A percentile compares a stretch with the other conserved stretches of the same genome.
Conservation (phyloP, 1,140 invertebrate genomes). For the Neodiprion lecontei region DNA sequence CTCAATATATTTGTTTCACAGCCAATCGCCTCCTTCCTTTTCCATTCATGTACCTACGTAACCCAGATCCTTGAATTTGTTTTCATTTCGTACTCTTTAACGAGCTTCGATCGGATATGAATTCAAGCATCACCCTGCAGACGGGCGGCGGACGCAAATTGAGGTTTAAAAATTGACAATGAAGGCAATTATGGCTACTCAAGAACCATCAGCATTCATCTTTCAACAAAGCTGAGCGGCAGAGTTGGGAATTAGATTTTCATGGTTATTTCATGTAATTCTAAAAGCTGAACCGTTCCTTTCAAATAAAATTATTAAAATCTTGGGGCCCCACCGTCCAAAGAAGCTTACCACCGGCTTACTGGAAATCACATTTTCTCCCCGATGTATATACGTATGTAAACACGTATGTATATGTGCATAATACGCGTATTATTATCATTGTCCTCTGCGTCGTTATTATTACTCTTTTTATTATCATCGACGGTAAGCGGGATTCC, state of each 20-base stretch:
- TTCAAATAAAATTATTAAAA: conserved; percentile 6
- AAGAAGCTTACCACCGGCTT: neutral
- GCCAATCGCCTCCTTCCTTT: too few relatives aligned
- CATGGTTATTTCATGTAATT: neutral
- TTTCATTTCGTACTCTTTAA: too few relatives aligned
- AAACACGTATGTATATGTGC: neutral
- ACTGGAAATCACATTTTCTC: conserved; percentile 7
- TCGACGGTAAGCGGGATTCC: neutral
- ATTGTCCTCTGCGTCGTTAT: neutral
- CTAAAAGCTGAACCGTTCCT: neutral
- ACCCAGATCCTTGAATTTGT: too few relatives aligned
- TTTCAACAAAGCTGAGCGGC: neutral
- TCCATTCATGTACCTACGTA: too few relatives aligned
- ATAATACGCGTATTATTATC: neutral
- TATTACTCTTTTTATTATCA: neutral
- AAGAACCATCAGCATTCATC: neutral
- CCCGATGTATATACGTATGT: neutral
- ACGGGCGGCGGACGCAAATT: too few relatives aligned
- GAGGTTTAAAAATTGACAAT: neutral
- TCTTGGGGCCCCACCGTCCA: neutral
- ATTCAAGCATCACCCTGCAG: too few relatives aligned
- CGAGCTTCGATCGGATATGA: too few relatives aligned
- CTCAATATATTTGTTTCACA: too few relatives aligned
- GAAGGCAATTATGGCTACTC: neutral
- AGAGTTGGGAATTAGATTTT: neutral